phyloP scores from a whole-genome alignment of 2,797 vertebrate genomes.

The Botia almorhae region DNA sequence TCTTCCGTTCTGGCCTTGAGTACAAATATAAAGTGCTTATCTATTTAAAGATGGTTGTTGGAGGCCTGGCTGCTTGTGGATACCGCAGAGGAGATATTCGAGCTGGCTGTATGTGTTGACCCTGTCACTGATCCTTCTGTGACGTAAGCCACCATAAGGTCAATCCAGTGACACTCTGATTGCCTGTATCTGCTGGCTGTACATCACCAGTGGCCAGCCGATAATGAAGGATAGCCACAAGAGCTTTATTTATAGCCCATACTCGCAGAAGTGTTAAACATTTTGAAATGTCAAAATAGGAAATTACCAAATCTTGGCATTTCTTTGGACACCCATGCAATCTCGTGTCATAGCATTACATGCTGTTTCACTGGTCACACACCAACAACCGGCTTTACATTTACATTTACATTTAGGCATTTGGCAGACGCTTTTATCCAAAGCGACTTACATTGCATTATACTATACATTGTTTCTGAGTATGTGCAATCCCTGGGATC shows the following conservation, averaged over 20 bases:
- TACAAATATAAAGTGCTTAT: slow-evolving; percentile 75
- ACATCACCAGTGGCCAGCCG: slow-evolving; percentile 42
- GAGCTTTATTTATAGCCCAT: slow-evolving; percentile 31
- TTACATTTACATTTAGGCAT: too few species aligned
- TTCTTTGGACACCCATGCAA: neutral
- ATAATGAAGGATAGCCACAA: slow-evolving; percentile 34
- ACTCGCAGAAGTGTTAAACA: neutral
- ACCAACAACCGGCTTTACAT: neutral
- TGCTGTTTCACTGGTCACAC: too few species aligned
- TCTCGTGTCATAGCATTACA: neutral
- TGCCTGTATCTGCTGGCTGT: slow-evolving; percentile 54
- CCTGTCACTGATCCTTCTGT: slow-evolving; percentile 73
- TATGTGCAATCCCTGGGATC: too few species aligned
- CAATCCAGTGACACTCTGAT: slow-evolving; percentile 49
- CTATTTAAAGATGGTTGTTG: slow-evolving; percentile 80
- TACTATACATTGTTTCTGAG: too few species aligned
- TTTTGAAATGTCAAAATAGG: neutral
- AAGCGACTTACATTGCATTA: too few species aligned
- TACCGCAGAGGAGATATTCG: slow-evolving; percentile 65
- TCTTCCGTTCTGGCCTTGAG: slow-evolving; percentile 57
- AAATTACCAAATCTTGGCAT: neutral
- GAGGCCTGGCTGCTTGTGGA: slow-evolving; percentile 57
- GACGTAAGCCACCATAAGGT: slow-evolving; percentile 70
- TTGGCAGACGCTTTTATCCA: too few species aligned
- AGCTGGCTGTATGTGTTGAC: slow-evolving; percentile 63